phyloP scores from a whole-genome alignment of 2,113 vertebrate species.

The Cranoglanis bouderius region DNA sequence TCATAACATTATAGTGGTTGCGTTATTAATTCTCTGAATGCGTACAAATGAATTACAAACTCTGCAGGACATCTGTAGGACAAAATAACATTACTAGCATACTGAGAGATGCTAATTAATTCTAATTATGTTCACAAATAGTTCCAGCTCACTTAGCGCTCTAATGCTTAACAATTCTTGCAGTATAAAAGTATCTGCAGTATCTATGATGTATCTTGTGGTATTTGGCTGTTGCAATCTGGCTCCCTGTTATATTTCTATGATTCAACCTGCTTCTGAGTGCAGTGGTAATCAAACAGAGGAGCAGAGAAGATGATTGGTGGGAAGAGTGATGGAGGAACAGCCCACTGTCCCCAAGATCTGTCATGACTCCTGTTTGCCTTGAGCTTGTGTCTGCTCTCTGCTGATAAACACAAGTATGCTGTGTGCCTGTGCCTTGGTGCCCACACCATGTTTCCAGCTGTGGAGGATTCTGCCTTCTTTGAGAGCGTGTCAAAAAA shows the following conservation, averaged over 20 bases:
- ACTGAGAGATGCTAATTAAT: background rate
- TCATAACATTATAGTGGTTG: slow-evolving; percentile 4
- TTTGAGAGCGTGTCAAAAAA: slow-evolving; percentile 17
- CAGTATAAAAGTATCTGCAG: background rate
- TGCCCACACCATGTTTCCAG: slow-evolving; percentile 43
- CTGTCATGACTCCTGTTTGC: slow-evolving; percentile 45
- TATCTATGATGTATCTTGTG: background rate
- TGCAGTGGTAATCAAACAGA: background rate
- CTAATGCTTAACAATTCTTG: background rate
- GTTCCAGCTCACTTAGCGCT: background rate
- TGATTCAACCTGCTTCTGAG: background rate
- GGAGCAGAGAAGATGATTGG: background rate
- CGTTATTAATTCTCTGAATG: background rate
- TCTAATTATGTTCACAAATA: background rate
- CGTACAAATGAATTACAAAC: background rate
- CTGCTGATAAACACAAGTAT: slow-evolving; percentile 47
- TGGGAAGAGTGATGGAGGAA: background rate
- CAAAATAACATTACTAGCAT: background rate
- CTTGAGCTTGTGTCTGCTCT: slow-evolving; percentile 46
- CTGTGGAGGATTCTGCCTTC: slow-evolving; percentile 21
- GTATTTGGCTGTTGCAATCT: background rate
- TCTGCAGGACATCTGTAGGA: background rate
- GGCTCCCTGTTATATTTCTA: background rate
- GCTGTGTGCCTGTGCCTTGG: slow-evolving; percentile 14
- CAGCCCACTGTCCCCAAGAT: slow-evolving; percentile 41